Conservation (phyloP, 2,113 vertebrate genomes). For the Cathartes aura region DNA sequence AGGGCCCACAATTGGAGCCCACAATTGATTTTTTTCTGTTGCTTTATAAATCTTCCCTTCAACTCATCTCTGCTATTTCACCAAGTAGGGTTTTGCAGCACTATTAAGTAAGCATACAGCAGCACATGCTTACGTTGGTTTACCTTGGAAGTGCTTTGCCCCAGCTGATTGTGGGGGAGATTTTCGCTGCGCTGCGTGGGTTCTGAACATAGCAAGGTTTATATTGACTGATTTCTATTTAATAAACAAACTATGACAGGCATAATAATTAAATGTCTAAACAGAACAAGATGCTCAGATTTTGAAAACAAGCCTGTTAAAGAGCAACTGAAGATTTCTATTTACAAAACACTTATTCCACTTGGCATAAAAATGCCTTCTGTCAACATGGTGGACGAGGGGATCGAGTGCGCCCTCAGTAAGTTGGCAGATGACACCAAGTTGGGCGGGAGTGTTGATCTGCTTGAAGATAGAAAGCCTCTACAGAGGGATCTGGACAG, state of each 20-base stretch:
- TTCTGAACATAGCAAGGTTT: slow-evolving; percentile 48
- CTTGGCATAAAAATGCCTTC: slow-evolving; percentile 31
- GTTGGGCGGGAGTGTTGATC: neutral
- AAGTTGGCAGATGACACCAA: neutral
- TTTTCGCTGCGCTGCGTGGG: slow-evolving; percentile 8
- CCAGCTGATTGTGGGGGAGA: slow-evolving; percentile 14
- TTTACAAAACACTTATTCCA: slow-evolving; percentile 11
- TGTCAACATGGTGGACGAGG: neutral
- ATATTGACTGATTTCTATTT: slow-evolving; percentile 48
- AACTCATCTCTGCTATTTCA: neutral
- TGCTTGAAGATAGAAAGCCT: neutral
- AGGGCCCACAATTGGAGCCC: neutral
- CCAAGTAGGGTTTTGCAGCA: neutral
- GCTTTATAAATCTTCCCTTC: neutral
- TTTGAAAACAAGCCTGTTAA: slow-evolving; percentile 45
- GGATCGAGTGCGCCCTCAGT: neutral
- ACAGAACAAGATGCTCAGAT: slow-evolving; percentile 43
- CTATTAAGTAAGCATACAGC: neutral
- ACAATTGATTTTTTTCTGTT: neutral
- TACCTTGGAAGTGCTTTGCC: slow-evolving; percentile 45
- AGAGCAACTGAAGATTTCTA: slow-evolving; percentile 45
- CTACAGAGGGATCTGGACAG: neutral
- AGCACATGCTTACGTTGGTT: neutral
- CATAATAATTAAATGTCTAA: slow-evolving; percentile 52
- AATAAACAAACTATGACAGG: slow-evolving; percentile 56